Base-by-base conservation (phyloP, 2,797 vertebrate genomes). In the Psittacula derbiana region DNA sequence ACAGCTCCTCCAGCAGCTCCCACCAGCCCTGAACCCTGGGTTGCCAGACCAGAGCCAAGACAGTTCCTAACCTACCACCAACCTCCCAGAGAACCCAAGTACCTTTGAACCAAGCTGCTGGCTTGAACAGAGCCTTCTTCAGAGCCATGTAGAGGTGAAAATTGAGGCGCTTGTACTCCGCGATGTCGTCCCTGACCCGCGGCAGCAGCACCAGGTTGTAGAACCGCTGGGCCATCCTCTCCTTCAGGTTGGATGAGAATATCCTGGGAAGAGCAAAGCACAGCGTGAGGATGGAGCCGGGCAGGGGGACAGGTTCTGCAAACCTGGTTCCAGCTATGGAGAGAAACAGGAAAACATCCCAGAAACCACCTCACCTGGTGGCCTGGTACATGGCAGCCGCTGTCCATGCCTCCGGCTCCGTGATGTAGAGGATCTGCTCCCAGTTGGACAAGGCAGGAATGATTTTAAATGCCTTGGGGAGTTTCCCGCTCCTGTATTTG, bases 71-170 rank as follows among this genome's bases (percentile, higher is more conserved):
- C 3, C 31, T 25, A 25, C 27, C 40, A 20, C 4, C 16, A 15
- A 20, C 36, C 53, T 50, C 74, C 53, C 50, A 43, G 23, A 44
- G 75, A 46, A 20, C 3, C 65, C 81, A 58, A 3, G 18, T 50
- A 99, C 99, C 99, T 99, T 99, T 99, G 95, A 99, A 99, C 99
- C 99, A 99, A 4, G 99, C 99, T 12, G 99, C 99, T 0, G 99
- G 99, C 84, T 99, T 99, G 97, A 99, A 99, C 41, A 99, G 97
- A 19, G 99, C 99, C 92, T 99, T 99, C 98, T 99, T 99, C 78
- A 99, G 97, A 8, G 99, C 99, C 89, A 98, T 98, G 97, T 99
- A 99, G 12, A 99, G 98, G 93, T 99, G 99, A 88, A 99, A 99
- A 96, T 99, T 99, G 62, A 99, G 99, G 47, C 97, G 96, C 82